These are phyloP conservation scores for Pelagia noctiluca DNA, from an alignment of 30 jellyfish, hydroid and myxozoan genomes.

Conservation along the genomic window DNA sequence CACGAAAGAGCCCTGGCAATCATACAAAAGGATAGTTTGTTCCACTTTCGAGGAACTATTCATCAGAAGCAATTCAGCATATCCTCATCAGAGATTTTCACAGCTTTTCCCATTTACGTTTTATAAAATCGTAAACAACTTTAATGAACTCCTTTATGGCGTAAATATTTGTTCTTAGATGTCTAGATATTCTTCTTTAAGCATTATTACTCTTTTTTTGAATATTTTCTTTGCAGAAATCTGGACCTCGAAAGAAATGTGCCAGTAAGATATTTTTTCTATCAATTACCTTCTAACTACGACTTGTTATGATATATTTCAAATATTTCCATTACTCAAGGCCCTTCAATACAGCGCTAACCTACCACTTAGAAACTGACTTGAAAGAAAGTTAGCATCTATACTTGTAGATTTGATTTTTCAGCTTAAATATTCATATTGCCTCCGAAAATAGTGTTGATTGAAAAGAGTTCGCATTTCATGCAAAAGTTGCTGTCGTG, in stretches of 20 bases:
- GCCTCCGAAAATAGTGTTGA: not conserved
- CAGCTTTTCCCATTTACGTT: not conserved
- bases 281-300: not conserved
- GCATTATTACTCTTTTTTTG: not conserved
- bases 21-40: too few relatives aligned
- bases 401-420: not conserved
- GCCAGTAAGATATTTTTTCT: slow-evolving; percentile 57
- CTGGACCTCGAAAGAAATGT: slow-evolving; percentile 91
- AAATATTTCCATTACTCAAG: not conserved
- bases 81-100: too few relatives aligned
- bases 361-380: not conserved
- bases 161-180: not conserved
- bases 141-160: too few relatives aligned
- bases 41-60: too few relatives aligned
- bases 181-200: not conserved
- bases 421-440: not conserved
- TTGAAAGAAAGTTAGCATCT: too few relatives aligned
- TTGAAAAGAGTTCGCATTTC: not conserved
- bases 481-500: not conserved
- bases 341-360: not conserved
- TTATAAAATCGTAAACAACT: too few relatives aligned
- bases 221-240: slow-evolving; percentile 65
- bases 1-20: too few relatives aligned
- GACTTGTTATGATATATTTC: not conserved
- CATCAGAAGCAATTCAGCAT: too few relatives aligned